A percentile compares a stretch with the other conserved stretches of the same genome.
Conservation (phyloP, 2,797 vertebrate species). For the Gymnoscopelus braueri region DNA sequence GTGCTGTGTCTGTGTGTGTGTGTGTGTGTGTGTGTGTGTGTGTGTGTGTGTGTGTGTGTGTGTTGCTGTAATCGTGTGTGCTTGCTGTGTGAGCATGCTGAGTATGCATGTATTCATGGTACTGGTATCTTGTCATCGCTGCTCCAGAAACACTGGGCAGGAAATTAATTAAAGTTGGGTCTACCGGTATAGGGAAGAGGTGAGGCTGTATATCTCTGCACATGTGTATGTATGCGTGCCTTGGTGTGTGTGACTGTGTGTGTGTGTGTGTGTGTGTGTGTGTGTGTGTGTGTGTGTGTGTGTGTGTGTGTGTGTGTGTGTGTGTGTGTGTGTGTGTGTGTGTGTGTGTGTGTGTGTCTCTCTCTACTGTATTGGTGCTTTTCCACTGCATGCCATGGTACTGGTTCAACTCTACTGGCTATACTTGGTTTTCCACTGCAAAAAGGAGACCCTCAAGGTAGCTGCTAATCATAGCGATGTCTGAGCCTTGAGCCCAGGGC, state of each 20-base stretch:
- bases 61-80: too few species aligned
- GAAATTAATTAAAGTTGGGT: slow-evolving; percentile 12
- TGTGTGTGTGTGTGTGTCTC: too few species aligned
- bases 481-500: too few species aligned
- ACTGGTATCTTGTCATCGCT: slow-evolving; percentile 8
- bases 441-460: too few species aligned
- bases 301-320: too few species aligned
- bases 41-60: neutral
- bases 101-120: slow-evolving; percentile 1
- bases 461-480: too few species aligned
- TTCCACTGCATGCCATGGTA: too few species aligned
- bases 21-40: neutral
- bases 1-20: neutral
- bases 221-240: slow-evolving; percentile 9
- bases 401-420: too few species aligned
- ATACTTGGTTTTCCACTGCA: too few species aligned
- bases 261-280: neutral
- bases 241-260: neutral
- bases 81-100: neutral
- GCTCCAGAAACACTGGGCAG: slow-evolving; percentile 4
- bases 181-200: neutral
- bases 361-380: too few species aligned
- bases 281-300: too few species aligned
- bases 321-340: too few species aligned
- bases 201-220: neutral